Conservation (phyloP, 2,888 invertebrate genomes). For the Drosophila parthenogenetica region DNA sequence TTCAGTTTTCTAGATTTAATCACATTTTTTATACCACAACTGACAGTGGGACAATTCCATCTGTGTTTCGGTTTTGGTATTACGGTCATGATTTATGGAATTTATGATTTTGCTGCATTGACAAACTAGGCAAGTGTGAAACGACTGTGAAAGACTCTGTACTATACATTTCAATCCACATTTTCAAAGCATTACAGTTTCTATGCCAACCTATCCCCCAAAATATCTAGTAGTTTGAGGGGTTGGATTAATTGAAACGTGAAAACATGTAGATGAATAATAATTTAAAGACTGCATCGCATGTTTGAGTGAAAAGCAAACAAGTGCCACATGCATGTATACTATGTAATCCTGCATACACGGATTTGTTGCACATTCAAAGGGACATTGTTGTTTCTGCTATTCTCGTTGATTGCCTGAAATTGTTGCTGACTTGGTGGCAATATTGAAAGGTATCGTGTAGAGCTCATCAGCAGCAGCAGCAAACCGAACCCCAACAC, state of each 20-base stretch:
- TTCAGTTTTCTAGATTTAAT: conserved; percentile 24
- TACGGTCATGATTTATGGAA: neutral
- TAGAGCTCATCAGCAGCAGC: conserved; percentile 27
- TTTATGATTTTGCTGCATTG: too few species aligned
- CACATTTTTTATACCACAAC: neutral
- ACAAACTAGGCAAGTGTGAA: too few species aligned
- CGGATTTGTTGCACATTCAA: conserved; percentile 73
- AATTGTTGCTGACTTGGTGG: conserved; percentile 35
- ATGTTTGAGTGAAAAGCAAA: conserved; percentile 30
- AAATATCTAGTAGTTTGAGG: neutral
- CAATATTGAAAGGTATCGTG: conserved; percentile 71
- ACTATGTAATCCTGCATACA: conserved; percentile 40
- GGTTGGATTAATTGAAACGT: neutral
- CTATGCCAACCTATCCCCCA: too few species aligned
- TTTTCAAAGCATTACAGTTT: too few species aligned
- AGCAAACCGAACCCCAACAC: neutral
- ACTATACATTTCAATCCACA: too few species aligned
- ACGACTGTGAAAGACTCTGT: too few species aligned
- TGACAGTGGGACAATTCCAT: neutral
- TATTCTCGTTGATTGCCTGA: conserved; percentile 56
- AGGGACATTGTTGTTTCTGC: conserved; percentile 62
- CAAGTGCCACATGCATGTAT: conserved; percentile 31
- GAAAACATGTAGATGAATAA: neutral
- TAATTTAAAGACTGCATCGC: too few species aligned
- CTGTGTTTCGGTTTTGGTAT: neutral